Conservation (phyloP, 2,888 invertebrate species). For the Sepiola atlantica region DNA sequence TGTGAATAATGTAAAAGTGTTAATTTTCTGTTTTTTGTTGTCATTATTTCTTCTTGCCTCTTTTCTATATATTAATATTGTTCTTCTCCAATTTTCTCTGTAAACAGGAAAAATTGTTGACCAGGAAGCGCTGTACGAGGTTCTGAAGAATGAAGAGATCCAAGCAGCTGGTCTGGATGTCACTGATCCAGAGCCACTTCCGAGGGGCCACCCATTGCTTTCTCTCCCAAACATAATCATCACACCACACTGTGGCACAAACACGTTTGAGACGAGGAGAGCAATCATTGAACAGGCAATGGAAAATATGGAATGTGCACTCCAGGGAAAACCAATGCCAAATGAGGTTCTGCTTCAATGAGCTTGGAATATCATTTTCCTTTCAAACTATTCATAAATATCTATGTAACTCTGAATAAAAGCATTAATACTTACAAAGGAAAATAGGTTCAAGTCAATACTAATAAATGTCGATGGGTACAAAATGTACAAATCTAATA, state of each 20-base stretch:
- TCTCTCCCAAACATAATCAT: slow-evolving; percentile 53
- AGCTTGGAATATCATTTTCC: background rate
- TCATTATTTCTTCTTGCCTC: background rate
- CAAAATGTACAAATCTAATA: too few species aligned
- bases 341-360: slow-evolving; percentile 45
- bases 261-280: slow-evolving; percentile 50
- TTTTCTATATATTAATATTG: background rate
- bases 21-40: too few species aligned
- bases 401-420: background rate
- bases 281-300: slow-evolving; percentile 48
- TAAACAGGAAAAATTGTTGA: slow-evolving; percentile 53
- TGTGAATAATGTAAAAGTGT: too few species aligned
- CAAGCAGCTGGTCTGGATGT: slow-evolving; percentile 58
- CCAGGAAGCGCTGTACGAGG: slow-evolving; percentile 55
- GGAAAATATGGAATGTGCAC: slow-evolving; percentile 49
- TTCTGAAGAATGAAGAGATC: slow-evolving; percentile 51
- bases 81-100: background rate
- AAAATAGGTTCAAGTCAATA: too few species aligned
- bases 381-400: background rate
- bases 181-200: slow-evolving; percentile 58
- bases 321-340: slow-evolving; percentile 48
- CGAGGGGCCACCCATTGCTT: slow-evolving; percentile 54
- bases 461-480: too few species aligned
- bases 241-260: slow-evolving; percentile 55
- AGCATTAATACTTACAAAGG: background rate